Percentiles rank a stretch among this genome's conserved stretches.
Evolutionary conservation across 2,797 vertebrate genomes (phyloP).

Genomic region (Pangasius sanitwongsei): DNA sequence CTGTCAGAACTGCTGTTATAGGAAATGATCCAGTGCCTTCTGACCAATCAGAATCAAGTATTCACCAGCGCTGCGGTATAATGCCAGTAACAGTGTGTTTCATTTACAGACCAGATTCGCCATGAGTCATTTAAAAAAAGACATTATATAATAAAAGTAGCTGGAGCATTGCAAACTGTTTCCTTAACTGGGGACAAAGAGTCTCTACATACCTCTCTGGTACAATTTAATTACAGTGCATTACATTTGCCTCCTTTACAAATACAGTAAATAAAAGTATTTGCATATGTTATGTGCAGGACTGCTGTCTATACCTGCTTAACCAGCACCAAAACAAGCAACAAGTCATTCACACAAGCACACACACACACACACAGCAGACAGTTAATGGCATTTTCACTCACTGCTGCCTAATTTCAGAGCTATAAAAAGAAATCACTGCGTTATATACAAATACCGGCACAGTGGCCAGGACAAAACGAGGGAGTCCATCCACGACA

Average conservation of each 20-base stretch:
- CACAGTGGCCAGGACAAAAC: not conserved
- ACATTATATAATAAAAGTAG: no score
- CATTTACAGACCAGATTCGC: not conserved
- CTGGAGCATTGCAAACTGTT: not conserved
- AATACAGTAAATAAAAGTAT: not conserved
- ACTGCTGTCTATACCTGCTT: not conserved
- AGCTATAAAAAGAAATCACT: not conserved
- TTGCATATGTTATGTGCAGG: not conserved
- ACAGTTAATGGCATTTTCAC: not conserved
- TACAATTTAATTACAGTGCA: not conserved
- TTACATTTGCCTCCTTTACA: not conserved
- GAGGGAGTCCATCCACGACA: not conserved
- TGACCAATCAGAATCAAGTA: not conserved
- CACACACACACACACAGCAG: not conserved
- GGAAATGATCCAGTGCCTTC: not conserved
- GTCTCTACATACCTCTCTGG: no score
- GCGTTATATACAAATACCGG: not conserved
- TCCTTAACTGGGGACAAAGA: not conserved
- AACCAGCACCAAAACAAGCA: not conserved
- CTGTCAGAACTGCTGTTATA: no score
- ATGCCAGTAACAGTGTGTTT: not conserved
- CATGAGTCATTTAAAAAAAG: no score
- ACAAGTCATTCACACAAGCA: no score
- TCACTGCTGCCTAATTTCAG: not conserved
- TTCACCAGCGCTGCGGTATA: not conserved